Base-by-base conservation (phyloP, 2,797 vertebrate genomes). In the Darevskia nairensis region DNA sequence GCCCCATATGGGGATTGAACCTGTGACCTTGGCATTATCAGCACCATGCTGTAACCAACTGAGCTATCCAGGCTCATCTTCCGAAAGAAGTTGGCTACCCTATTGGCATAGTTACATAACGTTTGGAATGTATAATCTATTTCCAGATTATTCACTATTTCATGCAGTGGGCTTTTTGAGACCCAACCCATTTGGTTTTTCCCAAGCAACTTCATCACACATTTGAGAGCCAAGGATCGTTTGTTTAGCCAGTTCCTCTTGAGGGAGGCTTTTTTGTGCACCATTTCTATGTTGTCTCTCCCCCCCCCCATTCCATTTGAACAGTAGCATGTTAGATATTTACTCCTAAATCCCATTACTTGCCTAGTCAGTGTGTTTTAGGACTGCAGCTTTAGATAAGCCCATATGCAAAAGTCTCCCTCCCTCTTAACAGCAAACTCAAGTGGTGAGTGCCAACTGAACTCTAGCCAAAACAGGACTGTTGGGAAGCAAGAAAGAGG, bases 81-180 rank as follows among this genome's bases (percentile, higher is more conserved):
- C 50, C 50, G 13, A 50, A 50, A 13, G 50, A 13, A 13, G 13
- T 79, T 76, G 86, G 15, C 29, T 80, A 2, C 71, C 3, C 10
- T 86, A 79, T 89, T 86, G 7, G 32, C 64, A 76, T 50, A 80
- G 32, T 80, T 80, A 85, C 76, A 72, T 17, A 32, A 15, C 1
- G 17, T 77, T 27, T 29, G 82, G 72, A 39, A 78, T 83, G 79
- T 89, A 29, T 59, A 35, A 68, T 29, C 39, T 91, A 84, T 46
- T 35, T 46, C 87, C 77, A 74, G 69, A 17, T 46, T 68, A 1
- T 4, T 55, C 50, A 55, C 50, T 55, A 15, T 4, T 55, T 55
- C 50, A 15, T 55, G 3, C 50, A 29, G 8, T 29, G 66, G 66
- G 25, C 66, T 19, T 50, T 50, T 50, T 50, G 50, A 15, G 50